Evolutionary conservation across 2,113 vertebrate species (phyloP).

Genomic region (Helogale parvula): DNA sequence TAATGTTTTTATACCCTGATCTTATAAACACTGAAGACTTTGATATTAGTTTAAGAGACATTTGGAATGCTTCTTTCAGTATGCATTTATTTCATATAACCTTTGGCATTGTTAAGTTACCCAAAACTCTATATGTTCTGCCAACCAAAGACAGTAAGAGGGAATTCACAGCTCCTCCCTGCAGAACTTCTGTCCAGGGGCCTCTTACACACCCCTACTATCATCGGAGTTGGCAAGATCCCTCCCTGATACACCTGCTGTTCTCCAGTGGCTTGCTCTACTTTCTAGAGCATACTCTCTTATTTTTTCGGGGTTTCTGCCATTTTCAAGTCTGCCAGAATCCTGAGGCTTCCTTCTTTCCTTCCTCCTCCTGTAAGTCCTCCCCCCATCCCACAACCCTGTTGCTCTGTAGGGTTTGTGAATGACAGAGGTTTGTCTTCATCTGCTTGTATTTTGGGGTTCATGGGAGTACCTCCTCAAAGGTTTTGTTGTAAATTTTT

Average conservation of each 20-base stretch:
- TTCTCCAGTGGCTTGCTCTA: background rate
- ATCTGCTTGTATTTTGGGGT: background rate
- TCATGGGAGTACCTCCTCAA: background rate
- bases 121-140: background rate
- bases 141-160: background rate
- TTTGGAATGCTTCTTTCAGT: background rate
- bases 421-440: background rate
- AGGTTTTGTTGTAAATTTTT: background rate
- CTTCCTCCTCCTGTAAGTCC: background rate
- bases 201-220: background rate
- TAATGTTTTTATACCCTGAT: slow-evolving; percentile 32
- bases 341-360: background rate
- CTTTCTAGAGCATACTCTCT: background rate
- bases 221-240: fast-evolving
- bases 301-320: background rate
- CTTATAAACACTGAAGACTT: slow-evolving; percentile 12
- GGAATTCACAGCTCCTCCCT: too few species aligned
- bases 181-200: background rate
- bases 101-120: background rate
- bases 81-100: background rate
- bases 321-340: background rate
- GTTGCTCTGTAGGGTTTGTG: background rate
- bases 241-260: background rate
- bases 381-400: too few species aligned
- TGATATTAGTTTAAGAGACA: background rate